Conservation (phyloP, 2,888 invertebrate genomes). For the Amiota minor region DNA sequence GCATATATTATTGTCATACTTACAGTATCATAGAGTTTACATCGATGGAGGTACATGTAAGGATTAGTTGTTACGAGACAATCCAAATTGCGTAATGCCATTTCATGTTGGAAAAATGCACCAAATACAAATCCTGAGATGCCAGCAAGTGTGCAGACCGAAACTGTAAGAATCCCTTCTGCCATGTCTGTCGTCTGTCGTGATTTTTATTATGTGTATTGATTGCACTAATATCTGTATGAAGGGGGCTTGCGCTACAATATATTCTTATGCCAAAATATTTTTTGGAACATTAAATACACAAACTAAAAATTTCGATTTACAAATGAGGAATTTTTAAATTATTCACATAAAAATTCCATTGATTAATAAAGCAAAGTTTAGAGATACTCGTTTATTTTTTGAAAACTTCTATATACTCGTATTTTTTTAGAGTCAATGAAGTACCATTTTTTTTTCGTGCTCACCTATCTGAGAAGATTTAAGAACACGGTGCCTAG, state of each 20-base stretch:
- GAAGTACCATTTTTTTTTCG: too few species aligned
- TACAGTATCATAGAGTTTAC: slow-evolving; percentile 52
- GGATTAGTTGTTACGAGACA: slow-evolving; percentile 48
- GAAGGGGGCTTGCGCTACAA: background rate
- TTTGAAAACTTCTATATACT: too few species aligned
- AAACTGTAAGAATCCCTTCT: background rate
- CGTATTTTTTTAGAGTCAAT: too few species aligned
- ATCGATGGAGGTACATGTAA: slow-evolving; percentile 50
- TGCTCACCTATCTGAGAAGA: too few species aligned
- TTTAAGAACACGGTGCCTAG: too few species aligned
- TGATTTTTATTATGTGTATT: too few species aligned
- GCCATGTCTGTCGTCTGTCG: slow-evolving; percentile 5
- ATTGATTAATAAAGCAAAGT: too few species aligned
- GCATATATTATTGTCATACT: slow-evolving; percentile 18
- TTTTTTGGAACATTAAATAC: background rate
- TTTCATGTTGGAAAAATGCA: slow-evolving; percentile 53
- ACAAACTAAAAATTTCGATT: slow-evolving; percentile 6
- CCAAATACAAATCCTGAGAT: slow-evolving; percentile 52
- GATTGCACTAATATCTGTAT: too few species aligned
- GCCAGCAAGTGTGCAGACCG: slow-evolving; percentile 30
- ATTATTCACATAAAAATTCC: too few species aligned
- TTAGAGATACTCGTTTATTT: too few species aligned
- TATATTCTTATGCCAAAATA: background rate
- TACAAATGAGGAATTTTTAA: background rate
- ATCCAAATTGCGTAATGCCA: slow-evolving; percentile 44